Percentiles rank a stretch among this genome's conserved stretches.
Conservation (phyloP, 2,888 invertebrate species). For the Eubasilissa splendida region DNA sequence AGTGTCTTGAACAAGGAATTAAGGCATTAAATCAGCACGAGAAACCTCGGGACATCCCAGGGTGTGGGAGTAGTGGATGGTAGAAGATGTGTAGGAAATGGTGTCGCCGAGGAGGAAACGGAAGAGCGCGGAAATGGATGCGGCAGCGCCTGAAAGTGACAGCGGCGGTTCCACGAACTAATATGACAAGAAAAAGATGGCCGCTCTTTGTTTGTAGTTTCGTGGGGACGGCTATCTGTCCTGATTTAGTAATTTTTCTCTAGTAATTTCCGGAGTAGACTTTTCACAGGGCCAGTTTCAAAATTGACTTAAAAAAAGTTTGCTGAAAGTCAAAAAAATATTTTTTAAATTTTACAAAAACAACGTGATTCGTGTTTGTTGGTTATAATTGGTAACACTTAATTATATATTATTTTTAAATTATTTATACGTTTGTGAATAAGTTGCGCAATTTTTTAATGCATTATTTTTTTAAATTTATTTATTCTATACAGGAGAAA, state of each 20-base stretch:
- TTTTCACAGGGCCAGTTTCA: neutral
- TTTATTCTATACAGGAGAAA: too few relatives aligned
- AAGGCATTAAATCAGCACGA: too few relatives aligned
- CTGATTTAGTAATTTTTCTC: slow-evolving; percentile 3
- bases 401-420: too few relatives aligned
- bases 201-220: slow-evolving; percentile 3
- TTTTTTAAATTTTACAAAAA: too few relatives aligned
- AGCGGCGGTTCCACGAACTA: slow-evolving; percentile 38
- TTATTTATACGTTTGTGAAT: too few relatives aligned
- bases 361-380: too few relatives aligned
- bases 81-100: neutral
- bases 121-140: slow-evolving; percentile 44
- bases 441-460: too few relatives aligned
- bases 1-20: too few relatives aligned
- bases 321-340: neutral
- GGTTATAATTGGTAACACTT: too few relatives aligned
- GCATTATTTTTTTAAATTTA: too few relatives aligned
- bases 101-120: slow-evolving; percentile 4
- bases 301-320: neutral
- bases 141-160: slow-evolving; percentile 45
- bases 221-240: neutral
- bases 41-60: too few relatives aligned
- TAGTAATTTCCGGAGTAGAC: neutral
- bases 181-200: slow-evolving; percentile 40
- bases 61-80: slow-evolving; percentile 1